These are phyloP conservation scores for Pteropus alecto DNA, from an alignment of 2,113 vertebrate genomes.

Conservation along the genomic window DNA sequence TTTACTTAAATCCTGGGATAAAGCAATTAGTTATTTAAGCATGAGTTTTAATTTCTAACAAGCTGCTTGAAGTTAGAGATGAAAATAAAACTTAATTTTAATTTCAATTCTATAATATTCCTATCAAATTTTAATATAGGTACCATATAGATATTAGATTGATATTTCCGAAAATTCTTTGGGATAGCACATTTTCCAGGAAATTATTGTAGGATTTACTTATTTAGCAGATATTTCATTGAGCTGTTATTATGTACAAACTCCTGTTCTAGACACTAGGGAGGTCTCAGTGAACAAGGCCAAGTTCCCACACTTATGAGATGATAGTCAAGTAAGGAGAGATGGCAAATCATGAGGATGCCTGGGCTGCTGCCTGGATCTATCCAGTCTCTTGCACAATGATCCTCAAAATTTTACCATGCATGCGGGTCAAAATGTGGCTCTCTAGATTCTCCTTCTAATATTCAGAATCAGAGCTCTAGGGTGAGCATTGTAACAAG, in stretches of 20 bases:
- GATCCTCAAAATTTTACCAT: neutral
- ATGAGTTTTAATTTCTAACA: neutral
- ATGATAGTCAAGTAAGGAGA: neutral
- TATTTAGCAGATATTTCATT: neutral
- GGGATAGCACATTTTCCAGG: neutral
- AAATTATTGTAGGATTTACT: neutral
- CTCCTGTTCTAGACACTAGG: neutral
- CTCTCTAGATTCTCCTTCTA: neutral
- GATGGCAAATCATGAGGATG: neutral
- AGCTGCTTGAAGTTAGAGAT: neutral
- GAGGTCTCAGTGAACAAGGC: neutral
- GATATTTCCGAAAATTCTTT: neutral
- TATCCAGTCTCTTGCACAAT: neutral
- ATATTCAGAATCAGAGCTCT: neutral
- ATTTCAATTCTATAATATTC: neutral
- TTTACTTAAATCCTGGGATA: neutral
- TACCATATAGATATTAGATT: neutral
- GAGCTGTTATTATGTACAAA: neutral
- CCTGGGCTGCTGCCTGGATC: neutral
- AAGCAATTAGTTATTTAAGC: neutral
- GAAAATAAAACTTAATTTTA: neutral
- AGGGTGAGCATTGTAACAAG: neutral
- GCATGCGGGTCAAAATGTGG: neutral
- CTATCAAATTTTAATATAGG: neutral
- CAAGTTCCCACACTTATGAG: neutral